Evolutionary conservation across 2,113 vertebrate genomes (phyloP).

Genomic region (Motacilla tschutschensis): DNA sequence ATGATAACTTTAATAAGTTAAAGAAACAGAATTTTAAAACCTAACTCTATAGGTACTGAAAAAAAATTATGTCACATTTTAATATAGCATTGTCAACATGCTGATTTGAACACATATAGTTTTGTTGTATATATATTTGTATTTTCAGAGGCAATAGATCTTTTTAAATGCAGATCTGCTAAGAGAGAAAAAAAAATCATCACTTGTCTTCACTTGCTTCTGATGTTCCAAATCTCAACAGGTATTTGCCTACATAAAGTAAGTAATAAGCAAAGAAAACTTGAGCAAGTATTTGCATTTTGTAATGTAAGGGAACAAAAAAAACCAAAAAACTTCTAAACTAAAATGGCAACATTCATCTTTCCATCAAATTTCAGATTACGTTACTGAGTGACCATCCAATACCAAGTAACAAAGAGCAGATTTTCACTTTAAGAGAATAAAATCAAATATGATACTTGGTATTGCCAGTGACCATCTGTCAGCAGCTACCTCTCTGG

Average conservation of each 20-base stretch:
- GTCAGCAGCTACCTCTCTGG: neutral
- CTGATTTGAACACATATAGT: neutral
- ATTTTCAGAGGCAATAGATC: neutral
- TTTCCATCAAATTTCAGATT: neutral
- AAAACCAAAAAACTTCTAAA: neutral
- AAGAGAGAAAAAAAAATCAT: neutral
- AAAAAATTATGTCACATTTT: neutral
- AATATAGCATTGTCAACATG: neutral
- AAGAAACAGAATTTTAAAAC: neutral
- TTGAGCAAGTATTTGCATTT: neutral
- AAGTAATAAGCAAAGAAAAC: neutral
- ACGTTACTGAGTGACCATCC: neutral
- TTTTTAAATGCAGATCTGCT: neutral
- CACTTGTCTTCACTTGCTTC: neutral
- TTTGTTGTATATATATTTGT: neutral
- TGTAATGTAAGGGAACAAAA: neutral
- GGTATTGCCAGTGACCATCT: conserved; percentile 12
- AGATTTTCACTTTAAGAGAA: neutral
- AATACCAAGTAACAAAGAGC: neutral
- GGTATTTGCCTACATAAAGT: neutral
- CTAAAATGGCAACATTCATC: neutral
- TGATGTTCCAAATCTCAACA: neutral
- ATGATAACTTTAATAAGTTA: neutral
- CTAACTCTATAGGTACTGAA: neutral
- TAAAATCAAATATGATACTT: neutral